Evolutionary conservation across 2,888 invertebrate genomes (phyloP).

Genomic region (Melanargia galathea): DNA sequence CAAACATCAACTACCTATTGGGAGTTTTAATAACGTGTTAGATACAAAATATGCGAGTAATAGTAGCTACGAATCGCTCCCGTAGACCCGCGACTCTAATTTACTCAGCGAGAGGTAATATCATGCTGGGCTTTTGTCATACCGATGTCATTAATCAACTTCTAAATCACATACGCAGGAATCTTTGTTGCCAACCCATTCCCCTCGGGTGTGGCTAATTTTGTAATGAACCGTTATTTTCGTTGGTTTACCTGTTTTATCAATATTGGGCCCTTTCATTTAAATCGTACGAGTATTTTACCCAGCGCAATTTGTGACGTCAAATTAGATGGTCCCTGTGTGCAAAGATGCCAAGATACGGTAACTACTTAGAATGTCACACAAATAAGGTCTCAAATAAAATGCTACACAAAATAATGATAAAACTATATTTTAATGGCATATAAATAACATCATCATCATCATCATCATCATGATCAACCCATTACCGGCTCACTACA

Average conservation of each 20-base stretch:
- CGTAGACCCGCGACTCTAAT: constrained; percentile 46
- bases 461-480: too few species aligned
- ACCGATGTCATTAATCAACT: constrained; percentile 69
- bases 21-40: constrained; percentile 16
- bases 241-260: constrained; percentile 35
- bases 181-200: constrained; percentile 61
- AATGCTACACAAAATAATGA: too few species aligned
- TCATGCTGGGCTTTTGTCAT: constrained; percentile 73
- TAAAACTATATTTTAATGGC: too few species aligned
- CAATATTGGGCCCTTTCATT: not conserved
- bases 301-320: too few species aligned
- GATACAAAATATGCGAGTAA: constrained; percentile 23
- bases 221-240: constrained; percentile 35
- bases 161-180: constrained; percentile 58
- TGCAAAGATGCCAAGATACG: too few species aligned
- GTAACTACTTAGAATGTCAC: too few species aligned
- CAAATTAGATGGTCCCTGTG: too few species aligned
- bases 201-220: constrained; percentile 48
- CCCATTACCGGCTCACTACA: too few species aligned
- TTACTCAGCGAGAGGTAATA: constrained; percentile 63
- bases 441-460: too few species aligned
- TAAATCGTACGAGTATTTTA: not conserved
- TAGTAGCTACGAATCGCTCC: constrained; percentile 30
- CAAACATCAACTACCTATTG: not conserved
- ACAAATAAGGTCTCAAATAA: too few species aligned